Evolutionary conservation across 2,113 vertebrate genomes (phyloP).

Genomic region (Catharus bicknelli): DNA sequence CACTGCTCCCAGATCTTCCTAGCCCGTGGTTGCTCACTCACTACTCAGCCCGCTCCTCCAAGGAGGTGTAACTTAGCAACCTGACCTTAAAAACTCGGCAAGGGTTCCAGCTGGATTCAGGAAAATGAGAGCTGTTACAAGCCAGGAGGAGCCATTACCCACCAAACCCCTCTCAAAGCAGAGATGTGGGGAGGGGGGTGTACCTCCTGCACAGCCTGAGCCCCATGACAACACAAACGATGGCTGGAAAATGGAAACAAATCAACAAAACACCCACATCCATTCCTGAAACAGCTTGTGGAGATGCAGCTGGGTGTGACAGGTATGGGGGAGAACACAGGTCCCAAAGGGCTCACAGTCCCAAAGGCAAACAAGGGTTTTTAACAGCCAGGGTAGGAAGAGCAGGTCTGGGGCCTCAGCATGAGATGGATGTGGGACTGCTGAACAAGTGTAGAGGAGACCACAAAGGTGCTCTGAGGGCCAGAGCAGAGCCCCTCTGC

Average conservation of each 20-base stretch:
- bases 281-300: not conserved
- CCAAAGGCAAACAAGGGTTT: not conserved
- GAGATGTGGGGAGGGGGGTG: fast-evolving
- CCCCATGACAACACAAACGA: fast-evolving
- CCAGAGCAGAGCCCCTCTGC: not conserved
- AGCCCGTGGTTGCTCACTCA: fast-evolving
- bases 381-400: not conserved
- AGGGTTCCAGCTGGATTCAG: not conserved
- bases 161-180: not conserved
- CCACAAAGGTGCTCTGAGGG: fast-evolving
- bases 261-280: not conserved
- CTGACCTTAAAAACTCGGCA: conserved; percentile 18
- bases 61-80: conserved; percentile 62
- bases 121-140: not conserved
- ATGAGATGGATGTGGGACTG: not conserved
- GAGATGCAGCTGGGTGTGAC: not conserved
- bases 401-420: not conserved
- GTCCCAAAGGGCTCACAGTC: not conserved
- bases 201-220: not conserved
- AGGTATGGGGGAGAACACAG: fast-evolving
- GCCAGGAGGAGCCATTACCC: not conserved
- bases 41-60: not conserved
- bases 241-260: not conserved
- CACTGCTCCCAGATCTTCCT: not conserved
- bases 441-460: not conserved